Evolutionary conservation across 1,140 invertebrate species (phyloP).

Genomic region (Zaprionus taronus): DNA sequence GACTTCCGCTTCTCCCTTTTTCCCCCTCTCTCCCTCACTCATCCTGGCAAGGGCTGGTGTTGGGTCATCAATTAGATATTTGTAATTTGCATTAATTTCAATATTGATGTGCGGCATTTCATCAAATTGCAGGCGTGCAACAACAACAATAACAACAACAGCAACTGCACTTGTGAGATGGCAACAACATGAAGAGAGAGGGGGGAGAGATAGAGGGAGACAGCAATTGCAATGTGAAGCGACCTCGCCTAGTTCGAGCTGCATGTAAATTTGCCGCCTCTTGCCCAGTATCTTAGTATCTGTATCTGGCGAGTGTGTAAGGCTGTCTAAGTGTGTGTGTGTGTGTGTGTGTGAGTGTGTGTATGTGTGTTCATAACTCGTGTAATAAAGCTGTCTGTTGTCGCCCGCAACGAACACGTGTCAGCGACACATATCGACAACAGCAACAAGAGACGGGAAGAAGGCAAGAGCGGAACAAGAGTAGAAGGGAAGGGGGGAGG

Average conservation of each 20-base stretch:
- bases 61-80: slow-evolving; percentile 42
- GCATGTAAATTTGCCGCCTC: slow-evolving; percentile 29
- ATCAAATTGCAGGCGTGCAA: slow-evolving; percentile 17
- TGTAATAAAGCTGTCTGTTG: slow-evolving; percentile 67
- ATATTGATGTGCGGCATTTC: slow-evolving; percentile 39
- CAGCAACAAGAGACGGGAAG: slow-evolving; percentile 29
- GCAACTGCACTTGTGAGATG: background rate
- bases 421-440: slow-evolving; percentile 63
- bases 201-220: background rate
- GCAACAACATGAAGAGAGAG: slow-evolving; percentile 1
- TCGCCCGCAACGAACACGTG: slow-evolving; percentile 75
- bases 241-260: slow-evolving; percentile 11
- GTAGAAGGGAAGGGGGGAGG: too few species aligned
- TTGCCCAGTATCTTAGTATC: background rate
- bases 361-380: slow-evolving; percentile 52
- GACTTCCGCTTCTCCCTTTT: background rate
- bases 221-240: background rate
- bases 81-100: slow-evolving; percentile 57
- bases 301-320: slow-evolving; percentile 2
- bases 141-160: slow-evolving; percentile 3
- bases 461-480: background rate
- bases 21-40: background rate
- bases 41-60: background rate
- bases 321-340: slow-evolving; percentile 16
- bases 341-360: slow-evolving; percentile 20